These are phyloP conservation scores for Theretra japonica DNA, from an alignment of 2,888 invertebrate genomes.

Conservation along the genomic window DNA sequence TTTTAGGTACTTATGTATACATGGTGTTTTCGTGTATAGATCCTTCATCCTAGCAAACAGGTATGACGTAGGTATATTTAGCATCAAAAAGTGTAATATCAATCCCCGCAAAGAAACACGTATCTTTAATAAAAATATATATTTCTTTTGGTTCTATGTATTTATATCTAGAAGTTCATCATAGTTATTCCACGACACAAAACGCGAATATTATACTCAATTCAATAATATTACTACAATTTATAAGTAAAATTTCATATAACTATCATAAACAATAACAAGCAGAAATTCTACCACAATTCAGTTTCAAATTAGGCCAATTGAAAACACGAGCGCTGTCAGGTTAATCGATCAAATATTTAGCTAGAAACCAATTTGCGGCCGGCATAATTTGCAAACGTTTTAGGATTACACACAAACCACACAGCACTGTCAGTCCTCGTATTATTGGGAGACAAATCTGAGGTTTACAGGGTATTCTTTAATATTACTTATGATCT, in stretches of 20 bases:
- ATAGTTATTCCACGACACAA: too few relatives aligned
- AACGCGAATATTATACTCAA: neutral
- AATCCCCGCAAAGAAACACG: too few relatives aligned
- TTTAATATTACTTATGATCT: too few relatives aligned
- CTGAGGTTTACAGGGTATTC: neutral
- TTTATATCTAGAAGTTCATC: too few relatives aligned
- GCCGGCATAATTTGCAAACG: neutral
- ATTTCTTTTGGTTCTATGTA: too few relatives aligned
- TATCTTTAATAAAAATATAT: too few relatives aligned
- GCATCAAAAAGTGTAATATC: too few relatives aligned
- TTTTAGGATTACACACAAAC: neutral
- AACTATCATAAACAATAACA: neutral
- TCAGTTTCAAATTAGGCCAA: conserved; percentile 3
- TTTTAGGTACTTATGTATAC: too few relatives aligned
- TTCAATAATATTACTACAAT: neutral
- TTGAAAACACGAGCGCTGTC: neutral
- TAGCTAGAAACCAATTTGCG: neutral
- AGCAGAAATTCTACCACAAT: neutral
- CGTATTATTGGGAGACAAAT: neutral
- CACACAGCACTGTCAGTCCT: neutral
- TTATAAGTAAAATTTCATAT: too few relatives aligned
- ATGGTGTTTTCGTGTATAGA: too few relatives aligned
- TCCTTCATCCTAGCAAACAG: too few relatives aligned
- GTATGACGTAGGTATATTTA: neutral
- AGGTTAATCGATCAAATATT: neutral